A percentile compares a stretch with the other conserved stretches of the same genome.
Evolutionary conservation across 2,888 invertebrate genomes (phyloP).

Genomic region (Sepiola atlantica): DNA sequence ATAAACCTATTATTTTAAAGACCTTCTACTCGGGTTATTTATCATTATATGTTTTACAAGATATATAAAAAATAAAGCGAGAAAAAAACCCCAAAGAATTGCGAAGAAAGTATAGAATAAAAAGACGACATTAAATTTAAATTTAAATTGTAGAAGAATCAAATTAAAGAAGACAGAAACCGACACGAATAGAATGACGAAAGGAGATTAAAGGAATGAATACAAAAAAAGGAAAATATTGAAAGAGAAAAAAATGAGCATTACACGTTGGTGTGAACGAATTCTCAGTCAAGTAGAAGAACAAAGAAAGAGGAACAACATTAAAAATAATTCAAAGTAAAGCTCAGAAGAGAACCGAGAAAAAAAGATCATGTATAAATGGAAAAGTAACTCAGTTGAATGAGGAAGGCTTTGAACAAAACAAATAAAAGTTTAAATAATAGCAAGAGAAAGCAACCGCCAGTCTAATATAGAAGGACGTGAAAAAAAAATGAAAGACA

Average conservation of each 20-base stretch:
- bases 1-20: too few relatives aligned
- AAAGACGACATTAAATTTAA: neutral
- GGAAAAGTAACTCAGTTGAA: neutral
- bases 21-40: too few relatives aligned
- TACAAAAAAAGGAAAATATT: neutral
- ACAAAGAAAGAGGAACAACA: too few relatives aligned
- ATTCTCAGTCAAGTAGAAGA: too few relatives aligned
- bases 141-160: neutral
- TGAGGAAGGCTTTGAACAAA: neutral
- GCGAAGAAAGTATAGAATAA: neutral
- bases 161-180: neutral
- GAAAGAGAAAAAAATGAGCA: neutral
- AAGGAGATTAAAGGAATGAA: neutral
- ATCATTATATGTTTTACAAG: too few relatives aligned
- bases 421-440: neutral
- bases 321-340: neutral
- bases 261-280: neutral
- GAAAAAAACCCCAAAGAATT: neutral
- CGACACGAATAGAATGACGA: neutral
- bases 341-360: neutral
- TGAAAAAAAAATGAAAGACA: neutral
- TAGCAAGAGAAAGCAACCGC: neutral
- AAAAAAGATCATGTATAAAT: neutral
- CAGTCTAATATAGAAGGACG: neutral
- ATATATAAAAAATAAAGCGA: neutral